phyloP scores from a whole-genome alignment of 2,797 vertebrate species.

The Alca torda region DNA sequence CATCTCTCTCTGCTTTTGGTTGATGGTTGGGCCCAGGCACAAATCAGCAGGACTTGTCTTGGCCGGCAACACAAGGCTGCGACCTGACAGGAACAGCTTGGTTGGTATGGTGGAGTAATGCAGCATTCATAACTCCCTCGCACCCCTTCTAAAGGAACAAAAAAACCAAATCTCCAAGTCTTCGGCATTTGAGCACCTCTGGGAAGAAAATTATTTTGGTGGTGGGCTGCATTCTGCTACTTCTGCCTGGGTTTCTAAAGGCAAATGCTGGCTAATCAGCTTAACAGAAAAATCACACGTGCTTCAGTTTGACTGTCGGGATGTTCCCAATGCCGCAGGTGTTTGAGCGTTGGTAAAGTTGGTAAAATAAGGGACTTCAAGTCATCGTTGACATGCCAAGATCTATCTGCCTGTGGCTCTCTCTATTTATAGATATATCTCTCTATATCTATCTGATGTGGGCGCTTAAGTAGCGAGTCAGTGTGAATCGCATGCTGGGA shows the following conservation, averaged over 20 bases:
- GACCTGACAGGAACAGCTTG: too few relatives aligned
- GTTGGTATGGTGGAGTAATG: background rate
- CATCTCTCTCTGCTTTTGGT: background rate
- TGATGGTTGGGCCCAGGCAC: background rate
- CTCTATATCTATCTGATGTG: accelerated
- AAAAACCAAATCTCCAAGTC: too few relatives aligned
- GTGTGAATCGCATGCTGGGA: accelerated
- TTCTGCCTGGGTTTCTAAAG: background rate
- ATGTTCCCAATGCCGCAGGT: background rate
- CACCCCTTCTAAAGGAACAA: background rate
- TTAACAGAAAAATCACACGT: background rate
- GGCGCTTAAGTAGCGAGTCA: accelerated
- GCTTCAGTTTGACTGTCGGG: background rate
- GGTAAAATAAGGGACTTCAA: background rate
- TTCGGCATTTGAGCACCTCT: background rate
- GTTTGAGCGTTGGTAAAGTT: background rate
- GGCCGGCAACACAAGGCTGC: accelerated
- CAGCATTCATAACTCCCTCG: accelerated
- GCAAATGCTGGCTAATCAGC: too few relatives aligned
- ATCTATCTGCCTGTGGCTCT: background rate
- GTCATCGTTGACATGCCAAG: too few relatives aligned
- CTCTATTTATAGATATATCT: accelerated
- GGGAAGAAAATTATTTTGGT: background rate
- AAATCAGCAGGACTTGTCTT: background rate
- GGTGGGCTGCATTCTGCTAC: background rate